A percentile compares a stretch with the other conserved stretches of the same genome.
phyloP scores from a whole-genome alignment of 2,113 vertebrate genomes.

The Vombatus ursinus region DNA sequence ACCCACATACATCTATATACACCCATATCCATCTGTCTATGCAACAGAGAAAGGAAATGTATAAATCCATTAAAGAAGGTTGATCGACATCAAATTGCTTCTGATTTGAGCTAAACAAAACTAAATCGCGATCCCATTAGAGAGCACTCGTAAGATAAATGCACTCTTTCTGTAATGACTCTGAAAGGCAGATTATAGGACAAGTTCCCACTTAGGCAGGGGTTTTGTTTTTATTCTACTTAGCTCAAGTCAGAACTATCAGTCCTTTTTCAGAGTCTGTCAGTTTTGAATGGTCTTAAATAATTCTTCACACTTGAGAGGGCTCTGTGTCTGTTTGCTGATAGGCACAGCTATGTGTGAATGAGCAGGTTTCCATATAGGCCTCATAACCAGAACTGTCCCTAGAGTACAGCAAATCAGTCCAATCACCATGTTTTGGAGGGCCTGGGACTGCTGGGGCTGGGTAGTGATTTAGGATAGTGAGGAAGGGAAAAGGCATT shows the following conservation, averaged over 20 bases:
- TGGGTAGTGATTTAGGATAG: background rate
- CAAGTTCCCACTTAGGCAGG: background rate
- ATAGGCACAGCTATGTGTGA: background rate
- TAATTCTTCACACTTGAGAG: constrained; percentile 32
- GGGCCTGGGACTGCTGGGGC: background rate
- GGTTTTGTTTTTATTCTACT: constrained; percentile 15
- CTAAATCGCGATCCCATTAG: background rate
- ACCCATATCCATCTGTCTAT: background rate
- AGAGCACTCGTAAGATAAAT: background rate
- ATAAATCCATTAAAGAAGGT: constrained; percentile 15
- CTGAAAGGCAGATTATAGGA: constrained; percentile 22
- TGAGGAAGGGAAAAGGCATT: background rate
- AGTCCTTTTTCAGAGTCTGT: constrained; percentile 19
- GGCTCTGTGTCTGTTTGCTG: background rate
- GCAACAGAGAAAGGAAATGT: background rate
- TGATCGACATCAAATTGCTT: constrained; percentile 1
- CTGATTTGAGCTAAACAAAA: background rate
- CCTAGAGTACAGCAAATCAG: background rate
- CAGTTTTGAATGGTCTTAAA: constrained; percentile 32
- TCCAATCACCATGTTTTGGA: background rate
- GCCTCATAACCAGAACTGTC: background rate
- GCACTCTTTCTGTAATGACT: background rate
- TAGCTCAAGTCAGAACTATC: constrained; percentile 14
- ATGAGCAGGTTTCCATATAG: background rate
- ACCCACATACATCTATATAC: background rate